These are phyloP conservation scores for Leucophenga montana DNA, from an alignment of 2,888 invertebrate species.

Conservation along the genomic window DNA sequence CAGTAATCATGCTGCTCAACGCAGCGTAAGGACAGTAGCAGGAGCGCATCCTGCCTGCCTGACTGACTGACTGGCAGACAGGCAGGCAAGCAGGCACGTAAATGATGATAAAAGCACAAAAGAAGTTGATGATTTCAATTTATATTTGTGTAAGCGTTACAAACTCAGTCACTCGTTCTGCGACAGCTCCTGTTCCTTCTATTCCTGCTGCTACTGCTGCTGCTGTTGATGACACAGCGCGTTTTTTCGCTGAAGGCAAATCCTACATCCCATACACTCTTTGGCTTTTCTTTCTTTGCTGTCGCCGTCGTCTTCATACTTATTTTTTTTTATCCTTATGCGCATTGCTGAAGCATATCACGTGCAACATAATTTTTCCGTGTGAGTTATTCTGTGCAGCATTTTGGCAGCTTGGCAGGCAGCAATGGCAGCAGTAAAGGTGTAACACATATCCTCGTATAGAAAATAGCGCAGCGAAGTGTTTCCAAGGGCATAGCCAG, in stretches of 20 bases:
- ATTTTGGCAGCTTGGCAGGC: constrained; percentile 7
- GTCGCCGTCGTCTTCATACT: constrained; percentile 21
- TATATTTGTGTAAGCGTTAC: constrained; percentile 57
- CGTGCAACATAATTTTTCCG: constrained; percentile 71
- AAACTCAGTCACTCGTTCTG: constrained; percentile 19
- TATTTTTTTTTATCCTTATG: constrained; percentile 17
- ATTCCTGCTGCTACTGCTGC: constrained; percentile 22
- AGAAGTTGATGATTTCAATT: constrained; percentile 66
- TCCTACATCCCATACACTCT: constrained; percentile 19
- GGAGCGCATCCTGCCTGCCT: constrained; percentile 39
- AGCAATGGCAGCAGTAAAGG: neutral
- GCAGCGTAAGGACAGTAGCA: constrained; percentile 23
- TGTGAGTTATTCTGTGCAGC: constrained; percentile 58
- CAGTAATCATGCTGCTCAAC: constrained; percentile 24
- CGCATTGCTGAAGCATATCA: constrained; percentile 67
- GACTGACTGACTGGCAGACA: constrained; percentile 44
- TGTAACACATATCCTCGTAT: too few relatives aligned
- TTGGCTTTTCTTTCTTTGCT: neutral
- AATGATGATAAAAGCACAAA: constrained; percentile 67
- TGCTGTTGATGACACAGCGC: constrained; percentile 36
- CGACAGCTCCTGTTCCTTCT: constrained; percentile 30
- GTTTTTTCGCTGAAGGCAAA: neutral
- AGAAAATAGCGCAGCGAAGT: too few relatives aligned
- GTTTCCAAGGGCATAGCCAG: too few relatives aligned
- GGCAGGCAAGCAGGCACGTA: constrained; percentile 55